Base-by-base conservation (phyloP, 2,113 vertebrate species). In the Myocastor coypus region DNA sequence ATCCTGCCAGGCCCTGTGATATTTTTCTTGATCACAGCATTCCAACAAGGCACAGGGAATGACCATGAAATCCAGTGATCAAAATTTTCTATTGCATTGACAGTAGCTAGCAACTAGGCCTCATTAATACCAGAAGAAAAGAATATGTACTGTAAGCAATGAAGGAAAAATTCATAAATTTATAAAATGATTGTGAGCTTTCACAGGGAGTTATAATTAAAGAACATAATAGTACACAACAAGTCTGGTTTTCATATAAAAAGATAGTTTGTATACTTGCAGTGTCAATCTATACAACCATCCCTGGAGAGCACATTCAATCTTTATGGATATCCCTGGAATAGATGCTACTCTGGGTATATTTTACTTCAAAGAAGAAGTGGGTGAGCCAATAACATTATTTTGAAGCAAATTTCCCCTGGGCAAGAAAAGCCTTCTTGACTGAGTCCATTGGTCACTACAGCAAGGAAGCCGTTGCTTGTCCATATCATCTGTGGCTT, bases 401-500 rank as follows among this genome's bases (percentile, higher is more conserved):
- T 68, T 50, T 4, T 37, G 52, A n/a, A 91, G 66, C 52, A 80
- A 95, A 92, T 94, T 82, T 95, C 91, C 57, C 28, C 75, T 32
- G 40, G 42, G 77, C 26, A 83, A 88, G 59, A 13, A 69, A 91
- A 32, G 50, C 52, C 61, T 81, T 92, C 66, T 87, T 57, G 13
- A 89, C 46, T 77, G 55, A 87, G 42, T 34, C 61, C 6, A 1
- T 37, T 85, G 83, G 52, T 57, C 68, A 20, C 59, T 68, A 61
- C 32, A 92, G 50, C 32, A 59, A 73, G 89, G 92, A 90, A 77
- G 13, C 32, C 28, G 20, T 30, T 86, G 17, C 71, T 92, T 52
- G 1, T 82, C 96, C 87, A 80, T 95, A 87, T 94, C 63, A 81
- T 71, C 50, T 92, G 50, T 16, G 34, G 50, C n/a, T 96, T 89